Conservation (phyloP, 2,113 vertebrate species). For the Anthoscopus minutus region DNA sequence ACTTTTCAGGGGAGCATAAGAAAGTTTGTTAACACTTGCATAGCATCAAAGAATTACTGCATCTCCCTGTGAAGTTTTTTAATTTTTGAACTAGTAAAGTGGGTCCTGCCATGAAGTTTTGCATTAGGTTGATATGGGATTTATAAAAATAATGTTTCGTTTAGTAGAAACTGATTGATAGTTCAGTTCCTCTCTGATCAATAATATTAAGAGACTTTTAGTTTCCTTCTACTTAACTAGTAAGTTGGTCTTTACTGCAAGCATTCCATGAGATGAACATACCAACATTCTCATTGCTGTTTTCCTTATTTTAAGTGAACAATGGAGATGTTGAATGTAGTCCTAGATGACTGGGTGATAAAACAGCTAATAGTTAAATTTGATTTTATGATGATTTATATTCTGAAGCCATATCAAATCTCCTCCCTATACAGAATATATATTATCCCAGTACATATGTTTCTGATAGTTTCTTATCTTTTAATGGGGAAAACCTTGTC, state of each 20-base stretch:
- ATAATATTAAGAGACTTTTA: not conserved
- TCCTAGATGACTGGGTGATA: not conserved
- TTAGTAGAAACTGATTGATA: no score
- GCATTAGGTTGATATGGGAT: not conserved
- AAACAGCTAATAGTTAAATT: not conserved
- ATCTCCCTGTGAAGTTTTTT: not conserved
- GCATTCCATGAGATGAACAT: not conserved
- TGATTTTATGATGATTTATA: not conserved
- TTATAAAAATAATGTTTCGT: not conserved
- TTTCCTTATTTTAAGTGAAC: not conserved
- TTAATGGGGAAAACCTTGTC: not conserved
- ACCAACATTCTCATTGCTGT: not conserved
- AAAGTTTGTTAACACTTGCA: not conserved
- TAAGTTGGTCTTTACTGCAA: not conserved
- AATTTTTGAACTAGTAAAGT: not conserved
- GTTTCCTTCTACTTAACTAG: not conserved
- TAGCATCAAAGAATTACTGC: not conserved
- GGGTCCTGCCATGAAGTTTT: not conserved
- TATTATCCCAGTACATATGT: not conserved
- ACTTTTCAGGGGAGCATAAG: not conserved
- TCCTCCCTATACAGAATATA: not conserved
- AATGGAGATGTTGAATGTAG: not conserved
- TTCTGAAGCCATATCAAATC: not conserved
- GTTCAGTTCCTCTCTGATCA: not conserved
- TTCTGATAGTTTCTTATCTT: not conserved